A percentile compares a stretch with the other conserved stretches of the same genome.
Conservation (phyloP, 2,113 vertebrate species). For the Cryptoleucopteryx plumbea region DNA sequence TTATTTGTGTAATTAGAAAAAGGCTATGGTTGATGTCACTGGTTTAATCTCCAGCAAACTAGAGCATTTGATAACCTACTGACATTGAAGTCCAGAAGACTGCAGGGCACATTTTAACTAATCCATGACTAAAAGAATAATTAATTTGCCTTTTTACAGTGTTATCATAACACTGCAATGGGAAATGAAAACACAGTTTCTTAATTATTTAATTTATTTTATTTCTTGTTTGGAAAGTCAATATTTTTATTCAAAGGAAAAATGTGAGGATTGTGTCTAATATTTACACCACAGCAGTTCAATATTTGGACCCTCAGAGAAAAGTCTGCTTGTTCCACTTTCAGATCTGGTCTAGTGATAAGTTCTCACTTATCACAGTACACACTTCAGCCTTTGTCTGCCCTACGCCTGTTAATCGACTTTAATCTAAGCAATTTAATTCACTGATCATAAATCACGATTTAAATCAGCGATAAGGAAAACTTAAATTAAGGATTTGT, state of each 20-base stretch:
- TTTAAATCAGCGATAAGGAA: not conserved
- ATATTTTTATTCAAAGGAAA: not conserved
- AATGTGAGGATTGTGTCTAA: not conserved
- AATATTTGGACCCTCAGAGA: not conserved
- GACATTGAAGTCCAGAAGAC: not conserved
- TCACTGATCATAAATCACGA: not conserved
- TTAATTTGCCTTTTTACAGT: not conserved
- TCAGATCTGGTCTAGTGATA: not conserved
- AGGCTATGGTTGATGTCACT: constrained; percentile 5
- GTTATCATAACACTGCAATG: not conserved
- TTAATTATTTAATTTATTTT: not conserved
- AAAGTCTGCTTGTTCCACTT: not conserved
- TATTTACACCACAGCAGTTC: not conserved
- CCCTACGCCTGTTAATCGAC: not conserved
- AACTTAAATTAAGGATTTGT: not conserved
- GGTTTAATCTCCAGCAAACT: constrained; percentile 29
- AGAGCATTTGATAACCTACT: not conserved
- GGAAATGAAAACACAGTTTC: not conserved
- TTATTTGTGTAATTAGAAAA: constrained; percentile 57
- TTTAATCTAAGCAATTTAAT: not conserved
- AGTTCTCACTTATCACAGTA: not conserved
- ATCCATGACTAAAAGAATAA: not conserved
- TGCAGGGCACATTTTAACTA: not conserved
- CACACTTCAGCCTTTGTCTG: not conserved
- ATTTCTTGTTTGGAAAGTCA: not conserved